A percentile compares a stretch with the other conserved stretches of the same genome.
phyloP scores from a whole-genome alignment of 2,113 vertebrate genomes.

The Antidorcas marsupialis region DNA sequence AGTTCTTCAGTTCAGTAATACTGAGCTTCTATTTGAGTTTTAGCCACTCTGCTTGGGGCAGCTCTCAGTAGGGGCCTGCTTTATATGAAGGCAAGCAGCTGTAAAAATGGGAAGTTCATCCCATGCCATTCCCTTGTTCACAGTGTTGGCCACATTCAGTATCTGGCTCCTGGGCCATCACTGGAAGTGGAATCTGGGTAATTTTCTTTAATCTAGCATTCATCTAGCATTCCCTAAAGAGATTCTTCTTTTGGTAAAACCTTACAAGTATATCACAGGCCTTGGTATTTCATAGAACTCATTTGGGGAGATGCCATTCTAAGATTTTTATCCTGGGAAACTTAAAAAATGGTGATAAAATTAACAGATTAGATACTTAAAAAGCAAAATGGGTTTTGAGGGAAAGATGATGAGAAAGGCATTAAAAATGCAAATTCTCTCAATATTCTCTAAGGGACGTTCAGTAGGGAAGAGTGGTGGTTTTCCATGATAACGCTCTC shows the following conservation, averaged over 20 bases:
- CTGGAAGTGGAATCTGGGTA: background rate
- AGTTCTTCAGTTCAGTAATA: background rate
- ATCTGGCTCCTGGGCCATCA: background rate
- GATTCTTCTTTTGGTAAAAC: constrained; percentile 12
- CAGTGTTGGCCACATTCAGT: background rate
- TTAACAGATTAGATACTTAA: constrained; percentile 2
- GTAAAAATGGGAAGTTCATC: background rate
- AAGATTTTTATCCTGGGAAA: background rate
- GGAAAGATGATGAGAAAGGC: background rate
- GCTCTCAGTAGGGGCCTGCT: background rate
- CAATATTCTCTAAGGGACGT: background rate
- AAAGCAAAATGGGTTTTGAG: constrained; percentile 27
- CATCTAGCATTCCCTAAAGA: background rate
- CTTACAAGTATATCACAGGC: background rate
- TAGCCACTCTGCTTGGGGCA: background rate
- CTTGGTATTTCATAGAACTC: background rate
- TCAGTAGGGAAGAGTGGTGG: background rate
- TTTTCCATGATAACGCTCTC: background rate
- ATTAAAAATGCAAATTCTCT: constrained; percentile 11
- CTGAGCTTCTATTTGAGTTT: background rate
- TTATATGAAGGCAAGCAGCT: background rate
- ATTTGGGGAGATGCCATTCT: constrained; percentile 6
- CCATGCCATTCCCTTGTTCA: background rate
- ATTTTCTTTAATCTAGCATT: background rate
- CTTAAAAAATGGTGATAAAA: constrained; percentile 32